A percentile compares a stretch with the other conserved stretches of the same genome.
Conservation (phyloP, 92 coral and sea anemone species). For the Porites lobata region DNA sequence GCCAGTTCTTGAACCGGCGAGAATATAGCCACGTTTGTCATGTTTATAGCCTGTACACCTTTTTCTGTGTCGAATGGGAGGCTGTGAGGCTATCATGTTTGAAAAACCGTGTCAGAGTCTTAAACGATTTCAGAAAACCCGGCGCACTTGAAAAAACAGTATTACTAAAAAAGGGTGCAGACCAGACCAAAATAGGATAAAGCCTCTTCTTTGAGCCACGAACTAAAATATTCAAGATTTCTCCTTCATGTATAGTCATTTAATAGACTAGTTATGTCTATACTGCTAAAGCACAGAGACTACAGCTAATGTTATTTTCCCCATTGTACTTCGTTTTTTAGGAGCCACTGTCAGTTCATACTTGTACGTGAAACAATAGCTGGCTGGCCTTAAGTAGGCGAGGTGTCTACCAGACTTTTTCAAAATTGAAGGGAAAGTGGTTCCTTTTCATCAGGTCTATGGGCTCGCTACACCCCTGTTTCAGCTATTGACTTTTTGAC, state of each 20-base stretch:
- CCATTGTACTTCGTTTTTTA: conserved; percentile 18
- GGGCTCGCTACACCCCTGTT: not conserved
- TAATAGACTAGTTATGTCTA: not conserved
- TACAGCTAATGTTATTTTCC: conserved; percentile 11
- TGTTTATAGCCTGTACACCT: too few species aligned
- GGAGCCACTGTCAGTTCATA: conserved; percentile 20
- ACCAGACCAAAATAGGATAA: too few species aligned
- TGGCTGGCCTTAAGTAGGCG: conserved; percentile 33
- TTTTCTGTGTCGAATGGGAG: too few species aligned
- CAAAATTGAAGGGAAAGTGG: conserved; percentile 22
- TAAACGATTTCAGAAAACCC: too few species aligned
- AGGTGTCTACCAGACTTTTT: not conserved
- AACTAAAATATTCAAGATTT: too few species aligned
- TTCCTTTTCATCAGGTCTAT: not conserved
- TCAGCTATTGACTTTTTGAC: conserved; percentile 10
- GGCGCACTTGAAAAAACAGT: too few species aligned
- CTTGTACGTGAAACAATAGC: conserved; percentile 22
- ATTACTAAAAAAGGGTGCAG: too few species aligned
- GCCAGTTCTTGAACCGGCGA: too few species aligned
- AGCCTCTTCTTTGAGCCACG: too few species aligned
- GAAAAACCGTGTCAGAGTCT: too few species aligned
- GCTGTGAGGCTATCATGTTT: too few species aligned
- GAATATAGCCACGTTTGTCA: too few species aligned
- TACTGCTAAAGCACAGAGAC: conserved; percentile 5
- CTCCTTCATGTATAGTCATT: not conserved